Percentiles rank a stretch among this genome's conserved stretches.
phyloP scores from a whole-genome alignment of 1,140 invertebrate genomes.

The Belonocnema kinseyi region DNA sequence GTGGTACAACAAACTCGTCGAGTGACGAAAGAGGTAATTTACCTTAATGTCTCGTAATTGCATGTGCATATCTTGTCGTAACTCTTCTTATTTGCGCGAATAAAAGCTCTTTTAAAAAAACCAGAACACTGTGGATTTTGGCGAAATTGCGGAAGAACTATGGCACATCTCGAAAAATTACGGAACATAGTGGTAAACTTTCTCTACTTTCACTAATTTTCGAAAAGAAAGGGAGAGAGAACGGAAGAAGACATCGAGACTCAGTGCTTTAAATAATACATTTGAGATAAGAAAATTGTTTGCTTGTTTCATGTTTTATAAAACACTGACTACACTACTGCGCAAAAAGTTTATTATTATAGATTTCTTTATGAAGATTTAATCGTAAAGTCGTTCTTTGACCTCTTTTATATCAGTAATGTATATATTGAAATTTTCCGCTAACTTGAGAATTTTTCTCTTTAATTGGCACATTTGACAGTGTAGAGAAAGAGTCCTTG shows the following conservation, averaged over 20 bases:
- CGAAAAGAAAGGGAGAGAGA: conserved; percentile 15
- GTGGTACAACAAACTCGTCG: conserved; percentile 24
- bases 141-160: conserved; percentile 24
- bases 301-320: background rate
- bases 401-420: no score
- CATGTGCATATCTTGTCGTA: background rate
- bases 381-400: no score
- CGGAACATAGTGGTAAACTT: background rate
- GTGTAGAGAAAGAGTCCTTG: conserved; percentile 13
- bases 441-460: background rate
- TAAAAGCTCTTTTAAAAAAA: conserved; percentile 8
- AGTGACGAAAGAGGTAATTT: conserved; percentile 30
- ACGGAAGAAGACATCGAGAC: background rate
- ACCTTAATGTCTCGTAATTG: conserved; percentile 23
- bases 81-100: conserved; percentile 10
- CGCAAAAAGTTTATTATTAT: no score
- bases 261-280: background rate
- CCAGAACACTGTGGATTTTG: conserved; percentile 20
- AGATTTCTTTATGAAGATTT: no score
- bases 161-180: conserved; percentile 2
- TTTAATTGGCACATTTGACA: conserved; percentile 31
- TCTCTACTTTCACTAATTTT: conserved; percentile 9
- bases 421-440: background rate
- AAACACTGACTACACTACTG: background rate
- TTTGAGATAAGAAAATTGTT: conserved; percentile 5